Percentiles rank a stretch among this genome's conserved stretches.
These are phyloP conservation scores for Zenarchopterus dispar DNA, from an alignment of 2,797 vertebrate genomes.

Conservation along the genomic window DNA sequence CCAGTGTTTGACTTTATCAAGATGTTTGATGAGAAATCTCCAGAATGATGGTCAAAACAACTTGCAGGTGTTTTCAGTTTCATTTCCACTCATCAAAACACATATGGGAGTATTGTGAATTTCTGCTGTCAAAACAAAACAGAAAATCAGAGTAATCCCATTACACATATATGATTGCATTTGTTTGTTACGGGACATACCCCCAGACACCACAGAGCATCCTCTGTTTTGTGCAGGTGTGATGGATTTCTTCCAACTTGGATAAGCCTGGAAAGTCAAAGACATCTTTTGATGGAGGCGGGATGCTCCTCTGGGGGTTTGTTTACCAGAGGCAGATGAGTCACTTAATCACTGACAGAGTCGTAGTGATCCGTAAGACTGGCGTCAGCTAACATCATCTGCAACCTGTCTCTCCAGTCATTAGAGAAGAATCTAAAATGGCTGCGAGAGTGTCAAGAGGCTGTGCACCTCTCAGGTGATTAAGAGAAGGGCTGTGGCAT, in stretches of 20 bases:
- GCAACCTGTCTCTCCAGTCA: slow-evolving; percentile 72
- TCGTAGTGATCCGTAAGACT: slow-evolving; percentile 69
- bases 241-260: slow-evolving; percentile 72
- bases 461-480: slow-evolving; percentile 66
- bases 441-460: slow-evolving; percentile 65
- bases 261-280: slow-evolving; percentile 62
- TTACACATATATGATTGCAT: slow-evolving; percentile 37
- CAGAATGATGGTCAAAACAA: slow-evolving; percentile 52
- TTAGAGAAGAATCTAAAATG: slow-evolving; percentile 77
- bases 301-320: slow-evolving; percentile 72
- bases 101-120: slow-evolving; percentile 41
- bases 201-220: slow-evolving; percentile 49
- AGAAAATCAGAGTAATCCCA: not conserved
- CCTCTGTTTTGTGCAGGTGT: slow-evolving; percentile 59
- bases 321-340: slow-evolving; percentile 75
- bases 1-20: slow-evolving; percentile 4
- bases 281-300: slow-evolving; percentile 73
- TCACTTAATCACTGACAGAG: slow-evolving; percentile 80
- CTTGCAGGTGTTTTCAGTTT: slow-evolving; percentile 43
- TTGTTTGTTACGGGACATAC: slow-evolving; percentile 67
- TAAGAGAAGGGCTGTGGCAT: slow-evolving; percentile 65
- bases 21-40: slow-evolving; percentile 22
- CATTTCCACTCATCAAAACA: slow-evolving; percentile 36
- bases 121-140: slow-evolving; percentile 21
- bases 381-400: slow-evolving; percentile 71